Evolutionary conservation across 2,888 invertebrate genomes (phyloP), one percentile per base, ranked within the genome.

Genomic region (Peribatodes rhomboidaria): DNA sequence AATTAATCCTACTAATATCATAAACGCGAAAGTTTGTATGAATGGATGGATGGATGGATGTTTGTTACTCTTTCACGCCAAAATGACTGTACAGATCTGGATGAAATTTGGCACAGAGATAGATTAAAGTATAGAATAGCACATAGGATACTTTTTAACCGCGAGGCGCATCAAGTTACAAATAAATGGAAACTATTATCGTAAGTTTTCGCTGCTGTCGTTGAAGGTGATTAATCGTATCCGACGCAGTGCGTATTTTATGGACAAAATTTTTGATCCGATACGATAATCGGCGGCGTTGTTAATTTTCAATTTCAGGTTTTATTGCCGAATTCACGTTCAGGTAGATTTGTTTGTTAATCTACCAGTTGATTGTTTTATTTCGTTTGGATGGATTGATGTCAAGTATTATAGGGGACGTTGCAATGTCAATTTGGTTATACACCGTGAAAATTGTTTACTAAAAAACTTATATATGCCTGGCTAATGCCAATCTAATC

Each of bases 271-370:
- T 46, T 27, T 35, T 53, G 44, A 52, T 44, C 42, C 27, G 67
- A 39, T 33, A 14, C 55, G 72, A 77, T 75, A 71, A 80, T 80
- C 72, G 68, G 55, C 27, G 57, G 46, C 73, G 70, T 74, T 69
- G 41, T 49, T 55, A 41, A 74, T 74, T 76, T 77, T 72, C 20
- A 67, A 73, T 75, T 75, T 77, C 47, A 68, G 67, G 56, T 72
- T 74, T 69, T 67, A 61, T 65, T 74, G 31, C 44, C 31, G 18
- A 44, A 55, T 55, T 49, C 49, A 1, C 49, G 33, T 49, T 11
- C 22, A 31, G 46, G 33, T 50, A 14, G 31, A 50, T 59, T 59
- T 47, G 22, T 65, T 53, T 59, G 16, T 56, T 58, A 60, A 57
- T 57, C 42, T 52, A 49, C 49, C 18, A 18, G 16, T 39, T 49